Conservation (phyloP, 2,113 vertebrate genomes). For the Aldabrachelys gigantea region DNA sequence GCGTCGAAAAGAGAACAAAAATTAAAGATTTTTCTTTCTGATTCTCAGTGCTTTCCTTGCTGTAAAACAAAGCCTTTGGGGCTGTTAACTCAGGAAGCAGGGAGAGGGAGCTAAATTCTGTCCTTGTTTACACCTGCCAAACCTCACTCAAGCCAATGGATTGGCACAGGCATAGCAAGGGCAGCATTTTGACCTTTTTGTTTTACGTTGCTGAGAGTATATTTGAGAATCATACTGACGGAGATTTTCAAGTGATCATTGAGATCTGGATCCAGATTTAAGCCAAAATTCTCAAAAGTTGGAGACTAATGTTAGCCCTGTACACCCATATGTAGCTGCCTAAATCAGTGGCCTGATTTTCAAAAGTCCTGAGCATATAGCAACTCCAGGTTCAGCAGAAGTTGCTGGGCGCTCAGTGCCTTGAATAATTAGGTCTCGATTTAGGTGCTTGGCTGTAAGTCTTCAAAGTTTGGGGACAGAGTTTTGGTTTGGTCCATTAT, state of each 20-base stretch:
- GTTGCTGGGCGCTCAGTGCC: background rate
- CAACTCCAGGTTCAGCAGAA: background rate
- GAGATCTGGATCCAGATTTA: background rate
- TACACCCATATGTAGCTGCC: background rate
- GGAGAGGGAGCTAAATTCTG: conserved; percentile 29
- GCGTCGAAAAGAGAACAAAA: background rate
- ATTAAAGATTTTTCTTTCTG: background rate
- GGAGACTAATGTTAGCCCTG: background rate
- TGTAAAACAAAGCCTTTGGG: conserved; percentile 35
- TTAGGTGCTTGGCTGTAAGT: background rate
- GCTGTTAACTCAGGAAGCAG: conserved; percentile 5
- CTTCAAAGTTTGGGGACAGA: background rate
- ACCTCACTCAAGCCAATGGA: conserved; percentile 31
- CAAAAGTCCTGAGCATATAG: background rate
- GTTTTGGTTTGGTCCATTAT: background rate
- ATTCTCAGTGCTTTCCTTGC: conserved; percentile 44
- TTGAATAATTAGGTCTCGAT: background rate
- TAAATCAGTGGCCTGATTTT: background rate
- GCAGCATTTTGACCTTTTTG: conserved; percentile 56
- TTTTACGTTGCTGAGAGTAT: background rate
- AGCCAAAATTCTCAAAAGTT: background rate
- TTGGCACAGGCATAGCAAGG: background rate
- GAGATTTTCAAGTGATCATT: background rate
- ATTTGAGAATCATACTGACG: background rate
- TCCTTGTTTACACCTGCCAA: conserved; percentile 58